A percentile compares a stretch with the other conserved stretches of the same genome.
These are phyloP conservation scores for Oxytorus armatus DNA, from an alignment of 2,888 invertebrate genomes.

Conservation along the genomic window DNA sequence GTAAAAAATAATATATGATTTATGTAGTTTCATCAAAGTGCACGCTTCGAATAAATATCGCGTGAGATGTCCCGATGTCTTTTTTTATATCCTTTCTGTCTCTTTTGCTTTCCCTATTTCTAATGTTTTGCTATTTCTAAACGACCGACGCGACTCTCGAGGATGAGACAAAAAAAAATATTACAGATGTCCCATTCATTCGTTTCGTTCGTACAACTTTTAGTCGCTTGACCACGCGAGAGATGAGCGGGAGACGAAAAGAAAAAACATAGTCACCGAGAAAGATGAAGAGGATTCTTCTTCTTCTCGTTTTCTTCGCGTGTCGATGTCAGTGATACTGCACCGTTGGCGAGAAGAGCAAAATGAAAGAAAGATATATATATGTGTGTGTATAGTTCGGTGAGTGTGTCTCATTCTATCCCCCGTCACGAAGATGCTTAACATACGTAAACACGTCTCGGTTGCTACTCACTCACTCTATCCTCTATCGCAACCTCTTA, in stretches of 20 bases:
- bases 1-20: slow-evolving; percentile 19
- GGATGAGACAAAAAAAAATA: slow-evolving; percentile 54
- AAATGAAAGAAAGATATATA: slow-evolving; percentile 24
- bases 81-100: too few species aligned
- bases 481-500: slow-evolving; percentile 54
- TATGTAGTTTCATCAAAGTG: slow-evolving; percentile 12
- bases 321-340: slow-evolving; percentile 56
- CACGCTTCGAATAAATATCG: background rate
- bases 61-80: slow-evolving; percentile 12
- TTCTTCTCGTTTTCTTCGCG: slow-evolving; percentile 50
- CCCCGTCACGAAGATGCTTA: slow-evolving; percentile 66
- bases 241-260: slow-evolving; percentile 6
- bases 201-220: slow-evolving; percentile 32
- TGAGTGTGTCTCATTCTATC: slow-evolving; percentile 31
- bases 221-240: slow-evolving; percentile 28
- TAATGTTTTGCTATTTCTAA: slow-evolving; percentile 27
- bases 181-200: slow-evolving; percentile 60
- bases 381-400: too few species aligned
- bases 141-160: slow-evolving; percentile 50
- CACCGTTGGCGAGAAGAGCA: slow-evolving; percentile 20
- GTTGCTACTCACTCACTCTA: slow-evolving; percentile 56
- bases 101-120: background rate
- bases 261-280: background rate
- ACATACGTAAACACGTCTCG: slow-evolving; percentile 67
- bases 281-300: slow-evolving; percentile 21